Conservation (phyloP, 2,888 invertebrate genomes). For the Adelphocoris suturalis region DNA sequence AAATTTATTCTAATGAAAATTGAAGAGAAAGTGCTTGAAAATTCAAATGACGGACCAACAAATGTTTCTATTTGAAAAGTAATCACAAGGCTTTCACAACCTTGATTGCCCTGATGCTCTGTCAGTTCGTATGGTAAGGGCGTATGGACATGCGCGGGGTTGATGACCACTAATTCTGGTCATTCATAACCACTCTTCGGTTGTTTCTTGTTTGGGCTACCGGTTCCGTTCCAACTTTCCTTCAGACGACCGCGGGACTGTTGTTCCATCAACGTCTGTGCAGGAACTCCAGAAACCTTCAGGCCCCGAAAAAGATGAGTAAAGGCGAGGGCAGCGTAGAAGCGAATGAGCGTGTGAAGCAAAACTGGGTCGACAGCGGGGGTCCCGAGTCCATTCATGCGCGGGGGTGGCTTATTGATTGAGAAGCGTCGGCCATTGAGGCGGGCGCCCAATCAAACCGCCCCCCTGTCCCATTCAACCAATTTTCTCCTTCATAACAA, state of each 20-base stretch:
- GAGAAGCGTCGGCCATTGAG: conserved; percentile 63
- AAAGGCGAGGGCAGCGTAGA: neutral
- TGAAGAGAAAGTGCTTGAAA: too few relatives aligned
- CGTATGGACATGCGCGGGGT: too few relatives aligned
- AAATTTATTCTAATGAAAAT: too few relatives aligned
- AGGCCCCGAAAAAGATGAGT: neutral
- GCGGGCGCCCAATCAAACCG: conserved; percentile 52
- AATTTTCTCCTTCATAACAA: conserved; percentile 49
- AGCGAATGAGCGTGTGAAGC: conserved; percentile 54
- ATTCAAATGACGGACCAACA: too few relatives aligned
- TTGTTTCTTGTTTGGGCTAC: too few relatives aligned
- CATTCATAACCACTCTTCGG: too few relatives aligned
- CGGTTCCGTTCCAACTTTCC: too few relatives aligned
- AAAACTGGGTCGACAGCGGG: conserved; percentile 55
- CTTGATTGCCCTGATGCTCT: too few relatives aligned
- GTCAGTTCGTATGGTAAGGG: too few relatives aligned
- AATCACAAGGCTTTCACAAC: too few relatives aligned
- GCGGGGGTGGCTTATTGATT: conserved; percentile 59
- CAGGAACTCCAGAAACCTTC: neutral
- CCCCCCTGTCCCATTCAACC: conserved; percentile 57
- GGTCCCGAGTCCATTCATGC: conserved; percentile 56
- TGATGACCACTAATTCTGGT: too few relatives aligned
- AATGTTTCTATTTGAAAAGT: too few relatives aligned
- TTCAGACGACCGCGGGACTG: neutral
- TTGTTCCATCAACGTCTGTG: conserved; percentile 2